phyloP scores from a whole-genome alignment of 2,888 invertebrate species.

The Ptilodon capucinus region DNA sequence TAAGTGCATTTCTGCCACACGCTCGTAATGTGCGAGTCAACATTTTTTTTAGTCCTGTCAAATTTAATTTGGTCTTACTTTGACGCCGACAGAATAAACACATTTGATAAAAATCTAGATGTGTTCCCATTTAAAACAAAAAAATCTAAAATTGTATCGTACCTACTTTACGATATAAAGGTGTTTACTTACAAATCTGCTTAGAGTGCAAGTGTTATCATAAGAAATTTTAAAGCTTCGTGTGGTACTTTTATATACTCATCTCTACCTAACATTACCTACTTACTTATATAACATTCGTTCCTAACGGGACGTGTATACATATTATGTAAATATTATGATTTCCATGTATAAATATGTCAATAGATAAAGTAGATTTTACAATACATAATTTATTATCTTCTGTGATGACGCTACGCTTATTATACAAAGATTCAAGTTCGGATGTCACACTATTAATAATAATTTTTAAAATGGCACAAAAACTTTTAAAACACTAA shows the following conservation, averaged over 20 bases:
- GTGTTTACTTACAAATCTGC: conserved; percentile 71
- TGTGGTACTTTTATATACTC: conserved; percentile 78
- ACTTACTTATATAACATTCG: conserved; percentile 79
- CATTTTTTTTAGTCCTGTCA: too few relatives aligned
- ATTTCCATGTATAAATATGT: conserved; percentile 79
- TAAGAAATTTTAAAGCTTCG: conserved; percentile 83
- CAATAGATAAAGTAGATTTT: conserved; percentile 77
- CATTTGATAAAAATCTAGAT: neutral
- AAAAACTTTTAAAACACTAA: conserved; percentile 82
- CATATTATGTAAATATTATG: conserved; percentile 81
- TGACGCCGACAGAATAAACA: too few relatives aligned
- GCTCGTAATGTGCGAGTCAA: too few relatives aligned
- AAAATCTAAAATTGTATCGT: conserved; percentile 43
- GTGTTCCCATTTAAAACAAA: conserved; percentile 13
- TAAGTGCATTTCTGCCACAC: too few relatives aligned
- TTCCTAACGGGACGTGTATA: conserved; percentile 83
- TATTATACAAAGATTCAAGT: conserved; percentile 80
- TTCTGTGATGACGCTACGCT: conserved; percentile 77
- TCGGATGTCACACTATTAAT: conserved; percentile 80
- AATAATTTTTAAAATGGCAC: conserved; percentile 80
- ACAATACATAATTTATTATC: conserved; percentile 79
- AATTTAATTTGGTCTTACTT: too few relatives aligned
- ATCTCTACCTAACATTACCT: conserved; percentile 77
- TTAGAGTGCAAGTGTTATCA: conserved; percentile 81
- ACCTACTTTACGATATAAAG: conserved; percentile 45